Conservation (phyloP, 1,140 invertebrate species). For the Zaprionus lachaisei region DNA sequence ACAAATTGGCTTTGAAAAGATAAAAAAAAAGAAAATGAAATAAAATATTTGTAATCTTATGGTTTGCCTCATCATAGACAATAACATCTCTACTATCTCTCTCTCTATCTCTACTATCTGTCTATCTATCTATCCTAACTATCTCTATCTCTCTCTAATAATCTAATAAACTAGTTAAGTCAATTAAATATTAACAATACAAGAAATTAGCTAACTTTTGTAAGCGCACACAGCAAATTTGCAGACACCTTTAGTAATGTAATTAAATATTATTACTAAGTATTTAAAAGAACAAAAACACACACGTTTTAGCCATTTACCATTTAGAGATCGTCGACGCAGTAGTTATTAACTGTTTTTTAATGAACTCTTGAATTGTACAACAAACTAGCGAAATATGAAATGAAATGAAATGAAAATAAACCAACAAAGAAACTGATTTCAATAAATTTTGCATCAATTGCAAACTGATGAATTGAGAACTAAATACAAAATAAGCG, state of each 20-base stretch:
- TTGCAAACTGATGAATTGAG: conserved; percentile 70
- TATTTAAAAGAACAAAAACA: conserved; percentile 33
- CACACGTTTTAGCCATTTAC: conserved; percentile 3
- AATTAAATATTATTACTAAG: conserved; percentile 67
- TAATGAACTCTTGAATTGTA: conserved; percentile 59
- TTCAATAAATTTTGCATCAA: conserved; percentile 73
- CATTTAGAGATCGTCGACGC: conserved; percentile 6
- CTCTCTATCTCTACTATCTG: conserved; percentile 32
- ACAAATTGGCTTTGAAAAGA: conserved; percentile 26
- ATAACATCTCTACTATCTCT: conserved; percentile 38
- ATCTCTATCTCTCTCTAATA: conserved; percentile 46
- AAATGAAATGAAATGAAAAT: conserved; percentile 34
- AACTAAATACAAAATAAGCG: conserved; percentile 74
- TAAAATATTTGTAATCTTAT: conserved; percentile 38
- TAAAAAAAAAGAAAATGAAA: conserved; percentile 14
- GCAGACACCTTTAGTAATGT: conserved; percentile 36
- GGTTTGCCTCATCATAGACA: conserved; percentile 40
- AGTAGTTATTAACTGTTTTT: conserved; percentile 42
- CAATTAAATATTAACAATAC: conserved; percentile 29
- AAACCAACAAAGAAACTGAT: conserved; percentile 37
- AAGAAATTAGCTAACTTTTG: conserved; percentile 54
- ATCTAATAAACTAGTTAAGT: conserved; percentile 70
- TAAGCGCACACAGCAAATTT: conserved; percentile 68
- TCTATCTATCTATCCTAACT: conserved; percentile 36
- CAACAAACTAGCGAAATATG: conserved; percentile 29